Evolutionary conservation across 2,888 invertebrate genomes (phyloP).

Genomic region (Drosophila prolongata): DNA sequence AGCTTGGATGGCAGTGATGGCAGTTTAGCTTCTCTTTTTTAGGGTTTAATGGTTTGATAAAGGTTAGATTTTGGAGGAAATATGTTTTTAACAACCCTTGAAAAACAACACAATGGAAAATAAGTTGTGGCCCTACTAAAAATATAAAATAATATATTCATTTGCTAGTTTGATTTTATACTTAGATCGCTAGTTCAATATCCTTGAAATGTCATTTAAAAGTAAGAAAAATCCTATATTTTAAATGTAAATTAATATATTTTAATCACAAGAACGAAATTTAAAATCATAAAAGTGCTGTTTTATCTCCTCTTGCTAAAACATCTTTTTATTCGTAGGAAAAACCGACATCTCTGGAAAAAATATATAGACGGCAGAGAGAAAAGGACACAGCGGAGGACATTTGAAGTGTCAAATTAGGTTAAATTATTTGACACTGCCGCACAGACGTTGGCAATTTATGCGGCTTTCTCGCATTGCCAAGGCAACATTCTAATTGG

Average conservation of each 20-base stretch:
- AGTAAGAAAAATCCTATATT: too few relatives aligned
- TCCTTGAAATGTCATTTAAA: too few relatives aligned
- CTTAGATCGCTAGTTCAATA: too few relatives aligned
- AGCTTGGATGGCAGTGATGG: constrained; percentile 12
- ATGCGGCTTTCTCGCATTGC: constrained; percentile 54
- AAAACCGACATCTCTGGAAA: not conserved
- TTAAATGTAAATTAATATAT: too few relatives aligned
- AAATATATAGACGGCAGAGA: not conserved
- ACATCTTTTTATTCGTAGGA: not conserved
- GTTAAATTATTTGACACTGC: constrained; percentile 81
- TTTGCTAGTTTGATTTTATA: too few relatives aligned
- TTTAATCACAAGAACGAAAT: too few relatives aligned
- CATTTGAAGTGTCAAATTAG: constrained; percentile 81
- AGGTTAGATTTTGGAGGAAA: too few relatives aligned
- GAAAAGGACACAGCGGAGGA: constrained; percentile 29
- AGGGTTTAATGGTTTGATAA: not conserved
- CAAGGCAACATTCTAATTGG: constrained; percentile 68
- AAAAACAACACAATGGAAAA: too few relatives aligned
- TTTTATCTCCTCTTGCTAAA: not conserved
- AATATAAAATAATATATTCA: too few relatives aligned
- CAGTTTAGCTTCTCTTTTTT: constrained; percentile 4
- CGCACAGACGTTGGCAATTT: constrained; percentile 65
- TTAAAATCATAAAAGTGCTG: not conserved
- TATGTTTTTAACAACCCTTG: too few relatives aligned
- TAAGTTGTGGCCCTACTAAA: too few relatives aligned